Evolutionary conservation across 2,113 vertebrate species (phyloP).

Genomic region (Pygoscelis adeliae): DNA sequence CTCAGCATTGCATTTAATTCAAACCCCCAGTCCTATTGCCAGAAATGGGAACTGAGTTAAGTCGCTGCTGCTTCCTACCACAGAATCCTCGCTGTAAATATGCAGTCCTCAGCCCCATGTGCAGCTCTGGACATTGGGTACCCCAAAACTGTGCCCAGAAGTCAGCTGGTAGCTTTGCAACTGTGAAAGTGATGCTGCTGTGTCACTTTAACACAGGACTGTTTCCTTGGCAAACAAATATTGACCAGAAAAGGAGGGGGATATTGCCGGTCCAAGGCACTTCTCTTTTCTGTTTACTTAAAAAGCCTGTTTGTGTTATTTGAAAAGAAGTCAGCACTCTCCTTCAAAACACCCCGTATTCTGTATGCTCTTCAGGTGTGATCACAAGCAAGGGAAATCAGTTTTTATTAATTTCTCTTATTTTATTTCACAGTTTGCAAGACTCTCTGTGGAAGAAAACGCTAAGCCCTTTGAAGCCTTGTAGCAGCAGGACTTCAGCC

Average conservation of each 20-base stretch:
- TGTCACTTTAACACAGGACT: background rate
- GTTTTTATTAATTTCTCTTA: background rate
- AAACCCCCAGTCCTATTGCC: background rate
- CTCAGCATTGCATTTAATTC: background rate
- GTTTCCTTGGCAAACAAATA: background rate
- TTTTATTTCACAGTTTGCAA: background rate
- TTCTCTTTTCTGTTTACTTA: background rate
- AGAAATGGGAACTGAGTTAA: background rate
- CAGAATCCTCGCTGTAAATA: background rate
- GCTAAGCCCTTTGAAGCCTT: background rate
- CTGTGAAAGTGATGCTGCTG: background rate
- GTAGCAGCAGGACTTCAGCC: background rate
- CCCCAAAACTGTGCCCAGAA: background rate
- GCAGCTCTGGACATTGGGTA: background rate
- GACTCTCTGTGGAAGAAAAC: background rate
- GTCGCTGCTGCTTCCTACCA: background rate
- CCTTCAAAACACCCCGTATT: background rate
- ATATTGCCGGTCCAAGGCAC: too few relatives aligned
- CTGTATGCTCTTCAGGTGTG: background rate
- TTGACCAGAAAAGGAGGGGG: background rate
- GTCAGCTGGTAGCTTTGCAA: background rate
- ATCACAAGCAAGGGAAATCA: background rate
- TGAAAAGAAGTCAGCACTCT: background rate
- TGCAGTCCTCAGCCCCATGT: fast-evolving
- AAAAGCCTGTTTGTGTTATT: background rate